Percentiles rank a stretch among this genome's conserved stretches.
These are phyloP conservation scores for Cenopis cana DNA, from an alignment of 2,888 invertebrate species.

Conservation along the genomic window DNA sequence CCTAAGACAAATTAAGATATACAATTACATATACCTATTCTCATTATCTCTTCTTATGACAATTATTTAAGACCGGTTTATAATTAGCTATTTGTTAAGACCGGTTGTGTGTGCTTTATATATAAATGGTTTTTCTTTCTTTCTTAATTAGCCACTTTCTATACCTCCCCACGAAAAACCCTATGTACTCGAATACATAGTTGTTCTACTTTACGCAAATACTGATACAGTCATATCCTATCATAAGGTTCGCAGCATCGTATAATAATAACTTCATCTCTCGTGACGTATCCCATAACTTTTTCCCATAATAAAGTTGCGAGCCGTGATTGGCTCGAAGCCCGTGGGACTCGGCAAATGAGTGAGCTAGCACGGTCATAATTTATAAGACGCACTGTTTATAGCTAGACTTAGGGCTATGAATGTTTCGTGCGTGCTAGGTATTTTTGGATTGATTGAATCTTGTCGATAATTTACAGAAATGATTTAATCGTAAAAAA, in stretches of 20 bases:
- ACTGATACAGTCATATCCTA: too few species aligned
- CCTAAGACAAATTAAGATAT: background rate
- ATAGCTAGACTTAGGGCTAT: conserved; percentile 11
- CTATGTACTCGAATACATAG: too few species aligned
- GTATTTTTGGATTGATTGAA: background rate
- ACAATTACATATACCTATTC: too few species aligned
- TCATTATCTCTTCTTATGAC: too few species aligned
- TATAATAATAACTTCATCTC: conserved; percentile 33
- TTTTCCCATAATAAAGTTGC: conserved; percentile 45
- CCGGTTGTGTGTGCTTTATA: too few species aligned
- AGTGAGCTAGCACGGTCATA: conserved; percentile 42
- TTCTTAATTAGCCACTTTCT: too few species aligned
- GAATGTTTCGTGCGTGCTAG: conserved; percentile 19
- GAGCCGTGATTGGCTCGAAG: conserved; percentile 43
- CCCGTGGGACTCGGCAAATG: conserved; percentile 42
- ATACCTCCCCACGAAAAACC: too few species aligned
- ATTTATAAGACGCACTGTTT: conserved; percentile 44
- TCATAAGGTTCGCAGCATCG: background rate
- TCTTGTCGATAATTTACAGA: too few species aligned
- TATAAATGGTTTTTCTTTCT: too few species aligned
- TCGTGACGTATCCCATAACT: conserved; percentile 40
- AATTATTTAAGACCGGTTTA: too few species aligned
- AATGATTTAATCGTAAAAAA: background rate
- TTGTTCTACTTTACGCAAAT: background rate
- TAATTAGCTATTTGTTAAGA: too few species aligned